phyloP scores from a whole-genome alignment of 2,113 vertebrate species.

The Neoarius graeffei region DNA sequence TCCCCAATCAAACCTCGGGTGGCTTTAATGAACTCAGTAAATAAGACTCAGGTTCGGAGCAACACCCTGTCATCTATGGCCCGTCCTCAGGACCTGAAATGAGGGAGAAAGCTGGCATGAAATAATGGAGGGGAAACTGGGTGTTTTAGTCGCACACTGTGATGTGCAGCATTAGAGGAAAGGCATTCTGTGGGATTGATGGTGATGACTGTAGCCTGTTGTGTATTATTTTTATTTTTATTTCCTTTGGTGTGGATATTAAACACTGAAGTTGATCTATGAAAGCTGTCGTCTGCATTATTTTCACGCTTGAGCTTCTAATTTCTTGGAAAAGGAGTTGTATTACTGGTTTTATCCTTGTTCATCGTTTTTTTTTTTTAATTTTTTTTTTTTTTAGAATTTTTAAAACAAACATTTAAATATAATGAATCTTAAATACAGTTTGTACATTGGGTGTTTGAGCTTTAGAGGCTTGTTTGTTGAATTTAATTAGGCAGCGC shows the following conservation, averaged over 20 bases:
- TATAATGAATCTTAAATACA: neutral
- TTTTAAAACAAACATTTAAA: neutral
- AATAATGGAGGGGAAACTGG: slow-evolving; percentile 23
- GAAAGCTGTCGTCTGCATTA: slow-evolving; percentile 23
- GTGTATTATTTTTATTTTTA: slow-evolving; percentile 57
- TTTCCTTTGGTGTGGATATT: slow-evolving; percentile 69
- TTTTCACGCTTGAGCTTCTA: slow-evolving; percentile 15
- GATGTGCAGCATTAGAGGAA: slow-evolving; percentile 52
- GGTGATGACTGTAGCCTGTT: slow-evolving; percentile 66
- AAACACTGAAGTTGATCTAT: slow-evolving; percentile 71
- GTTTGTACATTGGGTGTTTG: neutral
- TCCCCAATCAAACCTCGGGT: slow-evolving; percentile 49
- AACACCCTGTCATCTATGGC: slow-evolving; percentile 39
- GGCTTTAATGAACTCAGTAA: slow-evolving; percentile 53
- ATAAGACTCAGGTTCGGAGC: slow-evolving; percentile 58
- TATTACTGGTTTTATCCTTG: neutral
- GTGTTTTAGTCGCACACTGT: slow-evolving; percentile 45
- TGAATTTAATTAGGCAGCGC: neutral
- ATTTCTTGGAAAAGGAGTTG: neutral
- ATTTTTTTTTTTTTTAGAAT: neutral
- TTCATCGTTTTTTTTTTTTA: neutral
- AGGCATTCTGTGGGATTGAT: slow-evolving; percentile 45
- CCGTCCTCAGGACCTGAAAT: slow-evolving; percentile 47
- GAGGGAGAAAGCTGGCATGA: slow-evolving; percentile 39
- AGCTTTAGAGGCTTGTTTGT: neutral